phyloP scores from a whole-genome alignment of 92 coral and sea anemone species.

The Porites evermanni region DNA sequence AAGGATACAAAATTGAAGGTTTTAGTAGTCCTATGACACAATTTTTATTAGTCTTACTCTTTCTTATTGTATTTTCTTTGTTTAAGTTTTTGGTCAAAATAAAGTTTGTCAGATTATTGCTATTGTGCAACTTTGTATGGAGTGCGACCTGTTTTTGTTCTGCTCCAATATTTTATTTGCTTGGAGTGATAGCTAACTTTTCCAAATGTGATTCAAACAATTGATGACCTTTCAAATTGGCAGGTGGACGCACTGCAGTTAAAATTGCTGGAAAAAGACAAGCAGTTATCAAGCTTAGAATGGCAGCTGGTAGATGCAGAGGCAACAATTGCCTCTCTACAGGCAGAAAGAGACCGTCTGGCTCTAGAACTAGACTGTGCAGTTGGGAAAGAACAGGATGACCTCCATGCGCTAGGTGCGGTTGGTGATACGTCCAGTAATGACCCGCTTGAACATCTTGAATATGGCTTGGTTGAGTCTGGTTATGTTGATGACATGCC shows the following conservation, averaged over 20 bases:
- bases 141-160: too few species aligned
- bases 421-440: conserved; percentile 54
- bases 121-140: too few species aligned
- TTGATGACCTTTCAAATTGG: too few species aligned
- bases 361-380: conserved; percentile 90
- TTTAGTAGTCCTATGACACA: too few species aligned
- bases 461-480: conserved; percentile 59
- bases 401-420: conserved; percentile 69
- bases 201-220: too few species aligned
- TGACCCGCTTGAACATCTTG: conserved; percentile 47
- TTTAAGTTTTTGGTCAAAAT: too few species aligned
- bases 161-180: too few species aligned
- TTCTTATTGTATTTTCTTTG: too few species aligned
- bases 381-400: conserved; percentile 79
- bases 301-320: conserved; percentile 96
- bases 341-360: conserved; percentile 91
- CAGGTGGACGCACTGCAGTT: conserved; percentile 84
- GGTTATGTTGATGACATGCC: conserved; percentile 64
- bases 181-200: too few species aligned
- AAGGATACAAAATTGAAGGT: too few species aligned
- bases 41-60: too few species aligned
- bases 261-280: conserved; percentile 85
- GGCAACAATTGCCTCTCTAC: conserved; percentile 88
- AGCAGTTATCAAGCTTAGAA: conserved; percentile 86
- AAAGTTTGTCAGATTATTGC: too few species aligned